Percentiles rank a stretch among this genome's conserved stretches.
Evolutionary conservation across 2,113 vertebrate species (phyloP).

Genomic region (Rhagologus leucostigma): DNA sequence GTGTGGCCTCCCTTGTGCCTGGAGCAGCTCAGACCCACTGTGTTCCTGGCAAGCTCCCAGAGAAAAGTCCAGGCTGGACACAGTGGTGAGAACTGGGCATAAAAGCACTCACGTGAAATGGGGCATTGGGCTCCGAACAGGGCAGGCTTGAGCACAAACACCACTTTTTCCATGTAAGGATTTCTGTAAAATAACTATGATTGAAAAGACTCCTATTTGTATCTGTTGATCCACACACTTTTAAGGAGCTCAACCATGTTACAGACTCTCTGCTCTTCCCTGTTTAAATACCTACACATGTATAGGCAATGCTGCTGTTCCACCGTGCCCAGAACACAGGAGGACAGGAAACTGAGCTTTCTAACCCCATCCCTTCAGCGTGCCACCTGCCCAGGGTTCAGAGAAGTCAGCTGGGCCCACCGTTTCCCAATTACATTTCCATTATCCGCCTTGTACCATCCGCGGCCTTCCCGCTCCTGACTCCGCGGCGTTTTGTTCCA

Average conservation of each 20-base stretch:
- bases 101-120: accelerated
- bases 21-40: not conserved
- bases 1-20: accelerated
- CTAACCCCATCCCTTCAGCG: not conserved
- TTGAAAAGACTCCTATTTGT: not conserved
- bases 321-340: accelerated
- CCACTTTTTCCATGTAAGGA: not conserved
- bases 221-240: accelerated
- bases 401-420: not conserved
- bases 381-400: not conserved
- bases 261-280: not conserved
- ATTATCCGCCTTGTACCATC: not conserved
- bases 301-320: not conserved
- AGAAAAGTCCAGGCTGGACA: not conserved
- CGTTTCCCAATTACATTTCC: not conserved
- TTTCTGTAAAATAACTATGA: not conserved
- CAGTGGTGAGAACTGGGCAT: not conserved
- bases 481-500: accelerated
- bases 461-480: not conserved
- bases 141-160: not conserved
- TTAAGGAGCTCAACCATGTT: not conserved
- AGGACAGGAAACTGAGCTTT: not conserved
- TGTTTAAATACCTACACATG: not conserved
- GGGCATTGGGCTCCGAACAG: not conserved
- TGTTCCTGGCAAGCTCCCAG: not conserved